phyloP scores from a whole-genome alignment of 2,797 vertebrate species.

The Sebastes reedi region DNA sequence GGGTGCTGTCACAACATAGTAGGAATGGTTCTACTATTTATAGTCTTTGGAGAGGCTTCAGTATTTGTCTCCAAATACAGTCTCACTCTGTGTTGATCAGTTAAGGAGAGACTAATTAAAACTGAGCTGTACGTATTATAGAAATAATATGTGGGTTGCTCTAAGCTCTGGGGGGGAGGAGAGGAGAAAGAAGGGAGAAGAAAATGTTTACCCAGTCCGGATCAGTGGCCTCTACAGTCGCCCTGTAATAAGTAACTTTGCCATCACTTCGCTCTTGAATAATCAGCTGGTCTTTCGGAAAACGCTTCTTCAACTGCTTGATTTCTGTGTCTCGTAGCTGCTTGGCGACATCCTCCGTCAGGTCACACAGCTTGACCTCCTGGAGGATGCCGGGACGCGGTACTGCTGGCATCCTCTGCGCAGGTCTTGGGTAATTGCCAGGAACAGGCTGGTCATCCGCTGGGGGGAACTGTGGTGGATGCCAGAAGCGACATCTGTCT shows the following conservation, averaged over 20 bases:
- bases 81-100: background rate
- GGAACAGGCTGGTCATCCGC: conserved; percentile 27
- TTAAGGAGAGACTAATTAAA: background rate
- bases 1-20: background rate
- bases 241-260: conserved; percentile 83
- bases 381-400: conserved; percentile 49
- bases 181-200: background rate
- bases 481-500: conserved; percentile 84
- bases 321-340: conserved; percentile 84
- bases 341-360: conserved; percentile 75
- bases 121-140: background rate
- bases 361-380: conserved; percentile 77
- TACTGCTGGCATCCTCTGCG: conserved; percentile 15
- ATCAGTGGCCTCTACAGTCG: conserved; percentile 80
- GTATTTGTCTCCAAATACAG: background rate
- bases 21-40: background rate
- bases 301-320: conserved; percentile 81
- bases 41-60: background rate
- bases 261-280: conserved; percentile 85
- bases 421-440: background rate
- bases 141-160: background rate
- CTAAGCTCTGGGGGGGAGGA: rapidly evolving
- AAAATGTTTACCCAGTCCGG: conserved; percentile 84
- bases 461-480: conserved; percentile 71
- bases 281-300: conserved; percentile 84